These are phyloP conservation scores for Gambusia affinis DNA, from an alignment of 2,113 vertebrate genomes.

Conservation along the genomic window DNA sequence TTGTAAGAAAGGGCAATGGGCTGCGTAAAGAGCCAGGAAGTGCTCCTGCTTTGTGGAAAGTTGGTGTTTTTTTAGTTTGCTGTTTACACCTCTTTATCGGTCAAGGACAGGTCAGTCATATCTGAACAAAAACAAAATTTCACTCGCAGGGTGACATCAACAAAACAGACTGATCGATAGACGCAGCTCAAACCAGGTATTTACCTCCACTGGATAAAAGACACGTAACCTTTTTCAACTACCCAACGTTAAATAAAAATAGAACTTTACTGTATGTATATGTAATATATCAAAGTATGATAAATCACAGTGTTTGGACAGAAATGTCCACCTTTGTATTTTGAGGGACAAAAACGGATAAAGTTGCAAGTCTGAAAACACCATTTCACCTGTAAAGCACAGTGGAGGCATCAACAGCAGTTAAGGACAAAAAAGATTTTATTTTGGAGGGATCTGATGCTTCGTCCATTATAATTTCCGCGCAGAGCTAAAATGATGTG, in stretches of 20 bases:
- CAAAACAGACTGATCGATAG: not conserved
- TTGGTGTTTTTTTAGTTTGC: not conserved
- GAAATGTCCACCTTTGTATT: too few species aligned
- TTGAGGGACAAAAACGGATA: too few species aligned
- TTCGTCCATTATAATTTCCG: not conserved
- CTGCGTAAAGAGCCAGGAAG: not conserved
- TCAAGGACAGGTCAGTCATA: not conserved
- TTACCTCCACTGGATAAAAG: not conserved
- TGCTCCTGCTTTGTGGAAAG: not conserved
- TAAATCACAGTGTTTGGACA: too few species aligned
- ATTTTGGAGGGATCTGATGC: not conserved
- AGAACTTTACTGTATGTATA: not conserved
- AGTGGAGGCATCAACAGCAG: not conserved
- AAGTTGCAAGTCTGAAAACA: too few species aligned
- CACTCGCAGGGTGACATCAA: not conserved
- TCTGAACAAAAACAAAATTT: slow-evolving; percentile 6
- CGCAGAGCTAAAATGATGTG: not conserved
- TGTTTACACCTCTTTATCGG: slow-evolving; percentile 17
- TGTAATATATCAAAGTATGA: too few species aligned
- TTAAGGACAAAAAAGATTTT: not conserved
- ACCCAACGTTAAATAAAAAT: not conserved
- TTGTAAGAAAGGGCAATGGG: not conserved
- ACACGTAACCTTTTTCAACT: not conserved
- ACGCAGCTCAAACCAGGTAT: not conserved
- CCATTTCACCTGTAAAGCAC: too few species aligned